Conservation (phyloP, 2,888 invertebrate genomes). For the Tetheella fluctuosa region DNA sequence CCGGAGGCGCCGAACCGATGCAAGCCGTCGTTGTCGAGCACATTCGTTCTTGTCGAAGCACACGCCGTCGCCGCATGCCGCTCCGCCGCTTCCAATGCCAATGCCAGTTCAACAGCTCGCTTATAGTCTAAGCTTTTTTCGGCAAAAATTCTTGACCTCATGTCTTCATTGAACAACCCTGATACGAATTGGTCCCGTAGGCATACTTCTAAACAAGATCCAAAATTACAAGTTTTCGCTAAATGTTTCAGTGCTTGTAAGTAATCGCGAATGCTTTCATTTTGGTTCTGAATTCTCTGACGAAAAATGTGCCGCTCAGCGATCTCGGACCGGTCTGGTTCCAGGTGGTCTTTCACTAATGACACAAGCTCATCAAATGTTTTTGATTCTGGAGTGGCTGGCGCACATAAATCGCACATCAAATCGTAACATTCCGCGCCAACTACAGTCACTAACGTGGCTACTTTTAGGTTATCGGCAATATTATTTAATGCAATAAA, state of each 20-base stretch:
- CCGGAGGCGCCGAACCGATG: neutral
- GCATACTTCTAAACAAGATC: slow-evolving; percentile 24
- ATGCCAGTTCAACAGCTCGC: slow-evolving; percentile 36
- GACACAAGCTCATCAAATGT: slow-evolving; percentile 21
- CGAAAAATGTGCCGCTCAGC: slow-evolving; percentile 34
- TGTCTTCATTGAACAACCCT: slow-evolving; percentile 31
- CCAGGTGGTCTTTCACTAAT: slow-evolving; percentile 28
- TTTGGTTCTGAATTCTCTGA: slow-evolving; percentile 22
- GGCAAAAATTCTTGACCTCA: slow-evolving; percentile 37
- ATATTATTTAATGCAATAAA: too few species aligned
- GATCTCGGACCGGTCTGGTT: slow-evolving; percentile 31
- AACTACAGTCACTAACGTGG: slow-evolving; percentile 35
- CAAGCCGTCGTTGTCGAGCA: too few species aligned
- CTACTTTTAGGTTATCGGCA: slow-evolving; percentile 17
- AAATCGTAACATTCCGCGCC: slow-evolving; percentile 33
- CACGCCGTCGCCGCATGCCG: neutral
- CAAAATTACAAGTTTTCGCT: slow-evolving; percentile 33
- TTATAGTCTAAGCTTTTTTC: slow-evolving; percentile 32
- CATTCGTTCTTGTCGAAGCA: neutral
- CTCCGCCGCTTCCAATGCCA: slow-evolving; percentile 18
- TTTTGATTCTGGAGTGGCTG: slow-evolving; percentile 25
- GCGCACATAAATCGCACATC: slow-evolving; percentile 34
- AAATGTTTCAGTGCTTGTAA: too few species aligned
- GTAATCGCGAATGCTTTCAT: neutral
- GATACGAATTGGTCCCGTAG: slow-evolving; percentile 34